A percentile compares a stretch with the other conserved stretches of the same genome.
Conservation (phyloP, 1,140 invertebrate genomes). For the Globodera rostochiensis region DNA sequence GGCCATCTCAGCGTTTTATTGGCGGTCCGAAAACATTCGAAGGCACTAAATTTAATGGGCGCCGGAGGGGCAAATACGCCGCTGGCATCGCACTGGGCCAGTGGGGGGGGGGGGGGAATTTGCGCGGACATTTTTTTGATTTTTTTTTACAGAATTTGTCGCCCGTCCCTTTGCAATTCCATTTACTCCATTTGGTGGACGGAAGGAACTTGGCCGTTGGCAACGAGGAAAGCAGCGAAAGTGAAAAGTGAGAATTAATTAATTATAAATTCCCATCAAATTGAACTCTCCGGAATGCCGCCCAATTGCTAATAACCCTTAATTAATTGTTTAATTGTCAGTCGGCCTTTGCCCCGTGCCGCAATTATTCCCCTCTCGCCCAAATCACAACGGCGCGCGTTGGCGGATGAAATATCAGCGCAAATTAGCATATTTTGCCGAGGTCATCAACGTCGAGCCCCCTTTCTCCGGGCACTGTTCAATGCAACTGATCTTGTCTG, state of each 20-base stretch:
- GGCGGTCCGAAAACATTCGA: constrained; percentile 17
- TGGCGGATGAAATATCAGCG: constrained; percentile 16
- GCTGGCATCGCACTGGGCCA: constrained; percentile 17
- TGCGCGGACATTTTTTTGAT: neutral
- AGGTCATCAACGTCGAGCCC: neutral
- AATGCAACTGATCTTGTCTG: neutral
- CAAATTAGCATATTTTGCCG: constrained; percentile 1
- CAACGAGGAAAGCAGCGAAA: constrained; percentile 7
- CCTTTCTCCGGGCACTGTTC: constrained; percentile 2
- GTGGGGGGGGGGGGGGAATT: neutral
- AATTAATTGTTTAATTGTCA: neutral
- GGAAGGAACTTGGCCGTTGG: neutral
- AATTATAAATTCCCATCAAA: too few species aligned
- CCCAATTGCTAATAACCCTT: too few species aligned
- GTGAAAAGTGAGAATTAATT: neutral
- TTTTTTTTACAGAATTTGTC: constrained; percentile 12
- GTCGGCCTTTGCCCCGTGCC: neutral
- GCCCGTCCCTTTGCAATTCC: constrained; percentile 22
- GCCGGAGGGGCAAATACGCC: constrained; percentile 17
- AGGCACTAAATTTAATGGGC: constrained; percentile 15
- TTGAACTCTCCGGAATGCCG: too few species aligned
- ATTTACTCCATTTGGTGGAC: constrained; percentile 24
- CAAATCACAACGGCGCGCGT: constrained; percentile 7
- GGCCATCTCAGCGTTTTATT: constrained; percentile 17
- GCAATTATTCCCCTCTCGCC: constrained; percentile 16